Evolutionary conservation across 2,797 vertebrate species (phyloP), one percentile per base, ranked within the genome.

Genomic region (Gallinago solitaria): DNA sequence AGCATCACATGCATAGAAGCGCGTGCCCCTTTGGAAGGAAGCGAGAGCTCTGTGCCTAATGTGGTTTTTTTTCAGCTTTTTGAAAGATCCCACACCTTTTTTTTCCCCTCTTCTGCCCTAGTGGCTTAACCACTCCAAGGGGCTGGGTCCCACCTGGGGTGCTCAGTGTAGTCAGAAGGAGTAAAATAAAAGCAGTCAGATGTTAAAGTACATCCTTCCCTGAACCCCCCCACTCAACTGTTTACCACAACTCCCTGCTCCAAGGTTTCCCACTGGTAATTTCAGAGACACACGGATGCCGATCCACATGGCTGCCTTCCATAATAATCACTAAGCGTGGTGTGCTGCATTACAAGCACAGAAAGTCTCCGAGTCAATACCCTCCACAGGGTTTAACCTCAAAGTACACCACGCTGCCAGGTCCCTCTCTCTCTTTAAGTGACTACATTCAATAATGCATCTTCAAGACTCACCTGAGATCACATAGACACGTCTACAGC

Each of bases 221-320:
- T 12, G 18, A 20, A 63, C 43, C 10, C 2, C 8, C 7, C 13
- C 15, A 41, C 9, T 43, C 70, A 45, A 23, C 33, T 0, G 0
- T 59, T 89, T 43, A 27, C 23, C 2, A 1, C 51, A 41, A 37
- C 12, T 69, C 41, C 69, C 37, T 30, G 0, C 53, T 87, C n/a
- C 35, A 39, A 54, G 51, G 21, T 51, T 91, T 82, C 50, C 32
- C n/a, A 7, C 33, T 57, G 16, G 28, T 69, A 53, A 35, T 41
- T 96, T 79, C 75, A 41, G 71, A 89, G 64, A 47, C 17, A 20
- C 18, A 4, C 2, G 5, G 45, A n/a, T 70, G 27, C 43, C 16
- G 3, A 43, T 53, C 48, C 47, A 54, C 47, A 9, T 15, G 41
- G 71, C 50, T 75, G 41, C 56, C 14, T 28, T 69, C 65, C 59